Percentiles rank a stretch among this genome's conserved stretches.
phyloP scores from a whole-genome alignment of 2,113 vertebrate genomes.

The Butorides virescens region DNA sequence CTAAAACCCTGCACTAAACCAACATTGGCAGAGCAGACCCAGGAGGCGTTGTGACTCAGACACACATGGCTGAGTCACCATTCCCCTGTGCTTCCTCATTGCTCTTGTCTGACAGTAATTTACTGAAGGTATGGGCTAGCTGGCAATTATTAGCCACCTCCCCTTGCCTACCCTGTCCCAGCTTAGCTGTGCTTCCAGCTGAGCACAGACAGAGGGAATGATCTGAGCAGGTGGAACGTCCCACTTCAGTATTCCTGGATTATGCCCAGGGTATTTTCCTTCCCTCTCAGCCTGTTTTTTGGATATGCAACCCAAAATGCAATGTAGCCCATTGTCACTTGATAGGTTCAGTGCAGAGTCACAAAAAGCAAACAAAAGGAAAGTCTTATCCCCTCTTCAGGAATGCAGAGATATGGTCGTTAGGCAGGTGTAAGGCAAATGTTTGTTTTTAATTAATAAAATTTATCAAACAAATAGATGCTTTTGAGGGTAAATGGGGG shows the following conservation, averaged over 20 bases:
- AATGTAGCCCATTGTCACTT: background rate
- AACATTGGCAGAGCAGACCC: background rate
- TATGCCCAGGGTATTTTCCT: background rate
- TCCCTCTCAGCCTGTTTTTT: background rate
- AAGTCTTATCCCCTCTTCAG: background rate
- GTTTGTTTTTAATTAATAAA: background rate
- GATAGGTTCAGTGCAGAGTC: background rate
- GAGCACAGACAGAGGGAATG: background rate
- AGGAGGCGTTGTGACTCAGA: background rate
- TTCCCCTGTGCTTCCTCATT: background rate
- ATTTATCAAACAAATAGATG: background rate
- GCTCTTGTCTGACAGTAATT: background rate
- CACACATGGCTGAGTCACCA: slow-evolving; percentile 4
- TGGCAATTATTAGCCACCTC: background rate
- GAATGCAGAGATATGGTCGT: background rate
- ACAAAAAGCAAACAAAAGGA: background rate
- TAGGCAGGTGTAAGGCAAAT: background rate
- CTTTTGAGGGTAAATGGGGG: background rate
- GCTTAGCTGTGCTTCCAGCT: background rate
- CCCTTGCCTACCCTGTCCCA: background rate
- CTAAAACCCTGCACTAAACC: background rate
- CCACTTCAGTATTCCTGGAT: background rate
- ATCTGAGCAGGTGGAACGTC: background rate
- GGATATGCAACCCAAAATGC: background rate
- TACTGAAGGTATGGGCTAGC: background rate